phyloP scores from a whole-genome alignment of 2,113 vertebrate genomes.

The Terrapene triunguis region DNA sequence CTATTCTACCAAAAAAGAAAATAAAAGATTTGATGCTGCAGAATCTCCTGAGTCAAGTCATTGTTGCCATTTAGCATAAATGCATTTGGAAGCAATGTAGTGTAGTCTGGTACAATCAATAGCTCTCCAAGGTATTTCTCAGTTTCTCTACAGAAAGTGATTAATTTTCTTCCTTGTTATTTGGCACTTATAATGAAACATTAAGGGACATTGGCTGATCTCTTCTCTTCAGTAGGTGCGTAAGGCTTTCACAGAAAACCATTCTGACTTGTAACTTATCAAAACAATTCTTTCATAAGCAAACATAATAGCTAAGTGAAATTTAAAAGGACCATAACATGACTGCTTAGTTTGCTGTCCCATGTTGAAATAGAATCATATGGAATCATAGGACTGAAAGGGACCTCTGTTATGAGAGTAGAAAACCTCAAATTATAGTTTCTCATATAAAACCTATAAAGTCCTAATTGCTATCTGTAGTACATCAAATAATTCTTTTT shows the following conservation, averaged over 20 bases:
- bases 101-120: background rate
- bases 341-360: background rate
- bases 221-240: background rate
- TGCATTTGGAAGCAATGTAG: background rate
- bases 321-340: background rate
- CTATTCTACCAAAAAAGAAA: constrained; percentile 9
- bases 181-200: background rate
- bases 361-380: background rate
- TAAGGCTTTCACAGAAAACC: constrained; percentile 16
- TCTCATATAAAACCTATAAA: background rate
- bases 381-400: background rate
- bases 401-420: background rate
- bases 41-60: constrained; percentile 15
- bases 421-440: background rate
- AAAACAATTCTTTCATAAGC: constrained; percentile 15
- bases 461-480: background rate
- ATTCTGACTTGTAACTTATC: constrained; percentile 11
- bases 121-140: background rate
- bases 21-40: background rate
- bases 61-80: background rate
- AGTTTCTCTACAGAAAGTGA: background rate
- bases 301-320: background rate
- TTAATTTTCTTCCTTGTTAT: constrained; percentile 25
- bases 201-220: background rate
- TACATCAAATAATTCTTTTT: background rate